Percentiles rank a stretch among this genome's conserved stretches.
Evolutionary conservation across 2,113 vertebrate genomes (phyloP).

Genomic region (Ammodytes marinus): DNA sequence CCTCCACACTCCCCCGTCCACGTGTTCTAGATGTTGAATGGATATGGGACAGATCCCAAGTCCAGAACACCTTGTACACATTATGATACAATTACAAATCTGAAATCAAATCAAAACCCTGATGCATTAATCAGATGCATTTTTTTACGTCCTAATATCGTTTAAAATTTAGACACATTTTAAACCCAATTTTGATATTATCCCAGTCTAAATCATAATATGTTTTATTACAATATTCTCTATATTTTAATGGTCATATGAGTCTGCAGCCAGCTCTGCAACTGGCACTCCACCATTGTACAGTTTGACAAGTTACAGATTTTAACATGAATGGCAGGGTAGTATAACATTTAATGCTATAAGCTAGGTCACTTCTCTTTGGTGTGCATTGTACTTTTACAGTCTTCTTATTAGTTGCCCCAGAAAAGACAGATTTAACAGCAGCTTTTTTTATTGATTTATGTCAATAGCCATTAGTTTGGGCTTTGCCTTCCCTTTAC

Average conservation of each 20-base stretch:
- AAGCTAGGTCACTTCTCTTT: conserved; percentile 78
- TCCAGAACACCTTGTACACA: conserved; percentile 14
- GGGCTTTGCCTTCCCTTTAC: conserved; percentile 60
- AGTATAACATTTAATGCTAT: conserved; percentile 76
- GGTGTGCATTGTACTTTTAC: conserved; percentile 79
- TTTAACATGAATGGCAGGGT: conserved; percentile 69
- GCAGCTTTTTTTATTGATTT: conserved; percentile 79
- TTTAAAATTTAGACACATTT: background rate
- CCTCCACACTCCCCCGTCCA: conserved; percentile 58
- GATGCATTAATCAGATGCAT: background rate
- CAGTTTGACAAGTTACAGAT: conserved; percentile 75
- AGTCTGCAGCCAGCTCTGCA: conserved; percentile 33
- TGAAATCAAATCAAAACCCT: background rate
- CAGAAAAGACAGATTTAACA: conserved; percentile 77
- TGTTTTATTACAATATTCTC: conserved; percentile 21
- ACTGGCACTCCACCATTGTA: conserved; percentile 59
- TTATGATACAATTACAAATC: background rate
- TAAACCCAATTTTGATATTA: conserved; percentile 2
- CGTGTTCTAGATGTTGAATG: conserved; percentile 57
- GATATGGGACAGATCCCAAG: conserved; percentile 44
- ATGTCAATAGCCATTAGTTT: conserved; percentile 82
- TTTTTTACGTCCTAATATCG: background rate
- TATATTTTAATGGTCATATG: conserved; percentile 17
- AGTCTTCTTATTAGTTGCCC: conserved; percentile 79
- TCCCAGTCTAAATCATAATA: background rate